Evolutionary conservation across 2,113 vertebrate species (phyloP), one percentile per base, ranked within the genome.

Genomic region (Actenoides hombroni): DNA sequence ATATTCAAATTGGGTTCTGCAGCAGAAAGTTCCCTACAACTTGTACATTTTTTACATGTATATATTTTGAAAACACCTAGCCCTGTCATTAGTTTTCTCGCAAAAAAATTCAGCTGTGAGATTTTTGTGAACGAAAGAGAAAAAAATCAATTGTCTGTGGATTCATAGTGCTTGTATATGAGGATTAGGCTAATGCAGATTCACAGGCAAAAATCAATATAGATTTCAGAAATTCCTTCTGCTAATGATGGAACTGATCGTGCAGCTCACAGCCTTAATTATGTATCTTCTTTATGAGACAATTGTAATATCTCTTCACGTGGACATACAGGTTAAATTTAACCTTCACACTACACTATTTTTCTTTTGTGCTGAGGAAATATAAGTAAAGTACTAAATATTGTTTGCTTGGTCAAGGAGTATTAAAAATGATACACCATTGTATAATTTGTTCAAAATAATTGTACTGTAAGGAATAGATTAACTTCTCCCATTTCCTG

Each of bases 121-220:
- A 85, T 88, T 92, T 91, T 71, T 42, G 73, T 90, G 69, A 80
- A 37, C 80, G 26, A 60, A 85, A 82, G 75, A 31, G 69, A 82
- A 76, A 94, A 91, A 83, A 95, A 92, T 97, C 78, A 75, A 90
- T 96, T 88, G 64, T 69, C 24, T 24, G 19, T 81, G 74, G 73
- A 70, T 80, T n/a, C 91, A 59, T 88, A 60, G n/a, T 61, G 60
- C 70, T 84, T 86, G 90, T 91, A 18, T 71, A 76, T 61, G 74
- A 91, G 96, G 95, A 95, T 97, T 94, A 97, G 69, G 80, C 68
- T 92, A 73, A 83, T 95, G 87, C 92, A 86, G 76, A 97, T 97
- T 92, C 93, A 90, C 84, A 88, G 87, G 81, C 73, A 86, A 78
- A 92, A 95, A 95, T 96, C 97, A 67, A 88, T 96, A 91, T 15